These are phyloP conservation scores for Alectura lathami DNA, from an alignment of 2,113 vertebrate genomes.

Conservation along the genomic window DNA sequence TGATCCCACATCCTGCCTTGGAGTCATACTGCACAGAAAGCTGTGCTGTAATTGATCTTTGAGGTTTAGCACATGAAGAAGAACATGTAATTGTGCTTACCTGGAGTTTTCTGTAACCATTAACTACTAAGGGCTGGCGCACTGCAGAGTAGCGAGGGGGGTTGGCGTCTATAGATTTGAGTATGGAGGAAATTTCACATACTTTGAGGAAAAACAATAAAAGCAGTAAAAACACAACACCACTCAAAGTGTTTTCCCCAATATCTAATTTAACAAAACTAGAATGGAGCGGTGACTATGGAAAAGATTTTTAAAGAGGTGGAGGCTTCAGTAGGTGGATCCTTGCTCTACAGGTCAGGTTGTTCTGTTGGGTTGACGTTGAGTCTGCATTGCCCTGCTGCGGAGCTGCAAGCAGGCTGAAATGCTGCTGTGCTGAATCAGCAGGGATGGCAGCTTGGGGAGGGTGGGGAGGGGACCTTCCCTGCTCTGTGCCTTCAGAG, in stretches of 20 bases:
- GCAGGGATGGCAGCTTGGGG: neutral
- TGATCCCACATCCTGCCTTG: conserved; percentile 39
- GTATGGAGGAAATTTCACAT: neutral
- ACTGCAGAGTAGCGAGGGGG: neutral
- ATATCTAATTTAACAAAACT: neutral
- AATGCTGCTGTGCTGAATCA: neutral
- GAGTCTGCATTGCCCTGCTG: neutral
- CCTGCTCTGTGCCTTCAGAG: neutral
- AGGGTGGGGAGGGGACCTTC: neutral
- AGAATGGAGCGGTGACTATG: neutral
- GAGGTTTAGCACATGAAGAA: conserved; percentile 19
- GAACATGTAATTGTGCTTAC: conserved; percentile 10
- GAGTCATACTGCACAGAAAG: neutral
- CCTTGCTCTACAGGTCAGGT: neutral
- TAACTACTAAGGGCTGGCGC: neutral
- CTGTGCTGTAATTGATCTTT: conserved; percentile 34
- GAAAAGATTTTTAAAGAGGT: neutral
- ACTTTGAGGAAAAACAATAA: too few species aligned
- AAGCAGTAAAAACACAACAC: too few species aligned
- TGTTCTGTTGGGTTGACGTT: neutral
- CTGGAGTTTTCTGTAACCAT: neutral
- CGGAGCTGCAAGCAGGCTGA: neutral
- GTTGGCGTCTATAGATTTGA: neutral
- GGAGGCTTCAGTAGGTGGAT: neutral
- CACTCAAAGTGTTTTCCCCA: neutral